These are phyloP conservation scores for Campaea margaritaria DNA, from an alignment of 2,888 invertebrate genomes.

Conservation along the genomic window DNA sequence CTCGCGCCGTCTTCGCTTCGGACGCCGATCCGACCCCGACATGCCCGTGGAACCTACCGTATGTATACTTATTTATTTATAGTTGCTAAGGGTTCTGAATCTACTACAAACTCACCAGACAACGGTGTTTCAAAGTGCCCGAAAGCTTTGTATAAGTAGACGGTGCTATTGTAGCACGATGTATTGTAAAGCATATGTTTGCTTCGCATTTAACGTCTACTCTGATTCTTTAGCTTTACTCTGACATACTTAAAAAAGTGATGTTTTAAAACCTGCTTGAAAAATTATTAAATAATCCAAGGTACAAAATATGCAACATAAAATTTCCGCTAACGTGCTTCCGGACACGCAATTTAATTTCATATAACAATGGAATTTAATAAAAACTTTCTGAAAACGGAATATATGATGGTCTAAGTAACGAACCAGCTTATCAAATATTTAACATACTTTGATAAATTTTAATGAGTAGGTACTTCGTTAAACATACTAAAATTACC, in stretches of 20 bases:
- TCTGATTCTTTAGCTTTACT: too few species aligned
- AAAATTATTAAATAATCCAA: neutral
- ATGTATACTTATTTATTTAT: constrained; percentile 43
- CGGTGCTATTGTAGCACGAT: too few species aligned
- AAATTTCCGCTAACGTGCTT: neutral
- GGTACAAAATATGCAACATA: neutral
- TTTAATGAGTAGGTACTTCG: constrained; percentile 27
- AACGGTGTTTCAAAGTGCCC: too few species aligned
- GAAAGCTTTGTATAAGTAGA: too few species aligned
- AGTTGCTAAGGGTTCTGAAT: too few species aligned
- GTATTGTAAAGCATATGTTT: too few species aligned
- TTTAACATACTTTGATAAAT: constrained; percentile 30
- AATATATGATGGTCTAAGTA: constrained; percentile 24
- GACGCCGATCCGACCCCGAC: constrained; percentile 89
- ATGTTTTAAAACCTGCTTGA: too few species aligned
- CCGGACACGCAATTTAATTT: constrained; percentile 15
- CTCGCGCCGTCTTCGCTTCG: constrained; percentile 90
- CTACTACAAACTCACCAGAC: too few species aligned
- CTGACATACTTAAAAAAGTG: too few species aligned
- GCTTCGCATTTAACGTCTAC: too few species aligned
- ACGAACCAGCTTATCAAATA: constrained; percentile 31
- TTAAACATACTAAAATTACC: constrained; percentile 27
- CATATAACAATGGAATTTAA: constrained; percentile 22
- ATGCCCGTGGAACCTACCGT: constrained; percentile 83
- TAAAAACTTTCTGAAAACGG: constrained; percentile 23